Evolutionary conservation across 1,140 invertebrate species (phyloP).

Genomic region (Temnothorax longispinosus): DNA sequence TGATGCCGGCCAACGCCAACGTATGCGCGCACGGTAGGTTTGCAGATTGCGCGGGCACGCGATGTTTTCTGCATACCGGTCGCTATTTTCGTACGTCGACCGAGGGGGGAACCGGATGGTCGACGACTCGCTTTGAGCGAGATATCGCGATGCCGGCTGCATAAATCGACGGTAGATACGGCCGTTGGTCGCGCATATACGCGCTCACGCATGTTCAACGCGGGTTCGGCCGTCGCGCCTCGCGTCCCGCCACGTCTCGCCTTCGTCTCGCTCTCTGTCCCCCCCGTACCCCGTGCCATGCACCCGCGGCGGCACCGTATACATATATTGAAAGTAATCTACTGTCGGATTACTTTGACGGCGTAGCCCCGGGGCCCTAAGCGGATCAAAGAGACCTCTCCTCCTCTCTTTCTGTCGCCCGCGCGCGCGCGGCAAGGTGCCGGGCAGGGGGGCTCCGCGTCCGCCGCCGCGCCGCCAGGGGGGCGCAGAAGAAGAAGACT

Average conservation of each 20-base stretch:
- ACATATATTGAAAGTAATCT: conserved; percentile 74
- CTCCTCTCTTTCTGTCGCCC: not conserved
- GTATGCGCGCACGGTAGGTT: too few species aligned
- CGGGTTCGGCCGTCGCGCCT: not conserved
- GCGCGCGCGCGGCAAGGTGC: conserved; percentile 23
- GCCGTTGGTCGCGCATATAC: conserved; percentile 42
- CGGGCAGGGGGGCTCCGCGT: not conserved
- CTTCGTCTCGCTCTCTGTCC: not conserved
- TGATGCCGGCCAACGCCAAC: not conserved
- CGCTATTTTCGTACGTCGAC: conserved; percentile 72
- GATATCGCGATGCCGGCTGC: conserved; percentile 69
- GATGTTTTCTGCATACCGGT: conserved; percentile 65
- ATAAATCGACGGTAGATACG: conserved; percentile 73
- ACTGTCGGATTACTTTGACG: conserved; percentile 77
- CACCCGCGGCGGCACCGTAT: conserved; percentile 47
- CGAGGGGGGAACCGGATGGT: conserved; percentile 54
- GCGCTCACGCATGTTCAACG: conserved; percentile 37
- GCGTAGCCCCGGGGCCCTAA: conserved; percentile 63
- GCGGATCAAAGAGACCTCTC: conserved; percentile 72
- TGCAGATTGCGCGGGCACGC: conserved; percentile 28
- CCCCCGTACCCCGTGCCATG: not conserved
- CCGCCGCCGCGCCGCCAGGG: not conserved
- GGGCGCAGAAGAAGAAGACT: conserved; percentile 15
- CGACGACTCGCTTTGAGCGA: conserved; percentile 70
- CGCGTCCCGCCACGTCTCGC: not conserved